Evolutionary conservation across 2,113 vertebrate species (phyloP), one percentile per base, ranked within the genome.

Genomic region (Piprites chloris): DNA sequence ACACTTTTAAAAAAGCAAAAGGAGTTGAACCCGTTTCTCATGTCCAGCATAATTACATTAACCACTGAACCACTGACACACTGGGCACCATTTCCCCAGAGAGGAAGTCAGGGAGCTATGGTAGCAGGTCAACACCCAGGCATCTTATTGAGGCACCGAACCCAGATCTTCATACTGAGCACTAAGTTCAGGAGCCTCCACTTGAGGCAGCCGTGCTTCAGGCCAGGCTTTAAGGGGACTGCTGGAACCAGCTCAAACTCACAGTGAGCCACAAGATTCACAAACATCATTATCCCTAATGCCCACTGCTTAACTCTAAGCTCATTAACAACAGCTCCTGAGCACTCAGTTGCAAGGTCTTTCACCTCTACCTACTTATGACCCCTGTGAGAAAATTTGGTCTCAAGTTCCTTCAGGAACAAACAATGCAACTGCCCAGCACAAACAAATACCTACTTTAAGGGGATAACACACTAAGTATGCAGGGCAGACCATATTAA

Each of bases 251-350:
- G 55, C 72, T 90, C 90, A 77, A 80, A 46, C 47, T 63, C 83
- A 35, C 50, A 50, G 27, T 1, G 1, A 65, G 33, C 69, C 19
- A 30, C 13, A 2, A 44, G 76, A 77, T 87, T 92, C 78, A 82
- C 88, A 95, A 92, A 77, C 59, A 58, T 66, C 56, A 95, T 95
- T 85, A 96, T 80, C 72, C 39, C 83, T 93, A 93, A 92, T 87
- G 73, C 89, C 74, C 83, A 32, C 73, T 0, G 80, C 94, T 95
- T 96, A 95, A 67, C n/a, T 39, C 72, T 95, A 97, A 97, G 96
- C 96, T 93, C 77, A 97, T 96, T 97, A 97, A 88, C 10, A 1
- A 30, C 95, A 92, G 71, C 74, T 95, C 92, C 76, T 86, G 65
- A 93, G 91, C 73, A 39, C 69, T 89, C 65, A 30, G 50, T 63